These are phyloP conservation scores for Halocaridina rubra DNA, from an alignment of 2,888 invertebrate genomes.

Conservation along the genomic window DNA sequence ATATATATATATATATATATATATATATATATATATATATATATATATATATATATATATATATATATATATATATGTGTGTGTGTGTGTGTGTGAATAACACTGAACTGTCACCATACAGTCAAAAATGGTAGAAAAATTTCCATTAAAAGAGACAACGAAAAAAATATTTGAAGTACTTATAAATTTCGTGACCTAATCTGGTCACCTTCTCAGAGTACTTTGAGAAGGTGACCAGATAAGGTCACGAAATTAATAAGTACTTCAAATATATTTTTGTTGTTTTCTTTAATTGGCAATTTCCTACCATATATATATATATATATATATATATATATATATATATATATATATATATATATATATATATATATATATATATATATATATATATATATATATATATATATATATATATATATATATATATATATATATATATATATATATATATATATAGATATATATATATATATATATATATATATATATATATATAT, in stretches of 20 bases:
- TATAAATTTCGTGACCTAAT: no score
- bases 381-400: neutral
- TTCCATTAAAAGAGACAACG: no score
- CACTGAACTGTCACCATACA: no score
- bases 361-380: neutral
- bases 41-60: neutral
- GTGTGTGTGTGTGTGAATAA: neutral
- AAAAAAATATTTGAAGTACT: no score
- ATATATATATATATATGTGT: neutral
- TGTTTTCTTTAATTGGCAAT: neutral
- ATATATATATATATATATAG: no score
- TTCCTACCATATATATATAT: no score
- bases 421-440: conserved; percentile 10
- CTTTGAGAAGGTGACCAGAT: no score
- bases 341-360: neutral
- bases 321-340: neutral
- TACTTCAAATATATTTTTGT: neutral
- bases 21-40: neutral
- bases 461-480: no score
- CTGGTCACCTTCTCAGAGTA: no score
- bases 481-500: no score
- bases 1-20: conserved; percentile 4
- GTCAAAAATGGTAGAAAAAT: no score
- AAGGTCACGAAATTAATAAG: no score
- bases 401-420: neutral